phyloP scores from a whole-genome alignment of 2,888 invertebrate genomes.

The Tenodera sinensis region DNA sequence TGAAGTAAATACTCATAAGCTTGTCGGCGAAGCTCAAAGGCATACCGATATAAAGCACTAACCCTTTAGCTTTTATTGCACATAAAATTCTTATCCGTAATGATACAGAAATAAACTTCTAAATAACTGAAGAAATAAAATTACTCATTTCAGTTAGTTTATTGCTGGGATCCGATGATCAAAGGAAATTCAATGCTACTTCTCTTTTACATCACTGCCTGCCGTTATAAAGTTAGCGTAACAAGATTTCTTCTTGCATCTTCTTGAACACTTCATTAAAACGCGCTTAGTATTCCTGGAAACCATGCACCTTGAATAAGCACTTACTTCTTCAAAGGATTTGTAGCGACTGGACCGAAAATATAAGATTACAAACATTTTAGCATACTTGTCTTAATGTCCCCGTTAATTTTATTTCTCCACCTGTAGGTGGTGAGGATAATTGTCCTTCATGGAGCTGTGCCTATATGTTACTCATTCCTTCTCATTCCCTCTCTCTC shows the following conservation, averaged over 20 bases:
- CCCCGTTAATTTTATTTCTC: too few species aligned
- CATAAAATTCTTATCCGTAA: neutral
- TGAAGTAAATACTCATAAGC: too few species aligned
- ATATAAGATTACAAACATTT: too few species aligned
- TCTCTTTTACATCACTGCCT: neutral
- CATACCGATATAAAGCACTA: neutral
- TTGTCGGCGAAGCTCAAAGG: neutral
- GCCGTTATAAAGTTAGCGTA: neutral
- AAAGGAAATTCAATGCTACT: neutral
- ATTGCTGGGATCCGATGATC: neutral
- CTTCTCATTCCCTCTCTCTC: too few species aligned
- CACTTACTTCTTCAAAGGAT: too few species aligned
- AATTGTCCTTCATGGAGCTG: too few species aligned
- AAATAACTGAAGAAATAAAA: neutral
- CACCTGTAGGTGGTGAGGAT: too few species aligned
- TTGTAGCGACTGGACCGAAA: too few species aligned
- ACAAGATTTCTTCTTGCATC: neutral
- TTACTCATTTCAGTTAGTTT: neutral
- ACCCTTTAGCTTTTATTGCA: neutral
- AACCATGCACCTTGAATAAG: too few species aligned
- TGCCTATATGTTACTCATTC: too few species aligned
- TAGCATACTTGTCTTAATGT: too few species aligned
- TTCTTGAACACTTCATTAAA: neutral
- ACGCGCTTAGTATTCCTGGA: neutral
- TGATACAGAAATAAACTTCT: neutral